Percentiles rank a stretch among this genome's conserved stretches.
Evolutionary conservation across 2,113 vertebrate species (phyloP).

Genomic region (Sceloporus tristichus): DNA sequence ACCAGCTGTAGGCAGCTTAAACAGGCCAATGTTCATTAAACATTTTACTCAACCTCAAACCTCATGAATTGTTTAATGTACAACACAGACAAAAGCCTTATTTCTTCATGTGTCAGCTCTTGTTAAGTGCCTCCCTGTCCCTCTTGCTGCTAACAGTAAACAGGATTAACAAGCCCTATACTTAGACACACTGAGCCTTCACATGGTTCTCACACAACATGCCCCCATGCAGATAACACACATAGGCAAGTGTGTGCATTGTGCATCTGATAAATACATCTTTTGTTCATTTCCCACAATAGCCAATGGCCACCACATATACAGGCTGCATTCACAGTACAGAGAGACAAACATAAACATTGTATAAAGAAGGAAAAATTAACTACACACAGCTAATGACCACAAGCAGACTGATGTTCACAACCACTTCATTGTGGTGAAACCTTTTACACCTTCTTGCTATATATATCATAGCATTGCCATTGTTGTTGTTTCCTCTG

Average conservation of each 20-base stretch:
- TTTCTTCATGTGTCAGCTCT: slow-evolving; percentile 80
- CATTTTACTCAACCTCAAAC: slow-evolving; percentile 76
- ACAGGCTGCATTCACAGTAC: neutral
- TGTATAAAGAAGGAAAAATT: neutral
- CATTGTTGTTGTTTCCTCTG: slow-evolving; percentile 24
- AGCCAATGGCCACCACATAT: rapidly evolving
- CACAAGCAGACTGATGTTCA: neutral
- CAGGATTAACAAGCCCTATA: slow-evolving; percentile 73
- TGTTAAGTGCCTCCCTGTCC: slow-evolving; percentile 73
- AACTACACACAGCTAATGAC: neutral
- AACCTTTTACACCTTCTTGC: neutral
- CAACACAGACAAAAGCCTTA: slow-evolving; percentile 78
- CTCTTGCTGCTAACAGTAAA: slow-evolving; percentile 74
- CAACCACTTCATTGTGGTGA: neutral
- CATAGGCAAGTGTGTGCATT: neutral
- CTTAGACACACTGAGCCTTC: slow-evolving; percentile 40
- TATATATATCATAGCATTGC: no score
- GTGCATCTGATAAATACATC: neutral
- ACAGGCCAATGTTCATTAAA: slow-evolving; percentile 79
- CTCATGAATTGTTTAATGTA: slow-evolving; percentile 85
- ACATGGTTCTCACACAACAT: neutral
- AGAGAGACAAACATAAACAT: neutral
- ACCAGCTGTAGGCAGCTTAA: slow-evolving; percentile 75
- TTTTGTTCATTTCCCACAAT: neutral
- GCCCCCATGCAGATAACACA: slow-evolving; percentile 1